Conservation (phyloP, 2,888 invertebrate species). For the Tetropium fuscum region DNA sequence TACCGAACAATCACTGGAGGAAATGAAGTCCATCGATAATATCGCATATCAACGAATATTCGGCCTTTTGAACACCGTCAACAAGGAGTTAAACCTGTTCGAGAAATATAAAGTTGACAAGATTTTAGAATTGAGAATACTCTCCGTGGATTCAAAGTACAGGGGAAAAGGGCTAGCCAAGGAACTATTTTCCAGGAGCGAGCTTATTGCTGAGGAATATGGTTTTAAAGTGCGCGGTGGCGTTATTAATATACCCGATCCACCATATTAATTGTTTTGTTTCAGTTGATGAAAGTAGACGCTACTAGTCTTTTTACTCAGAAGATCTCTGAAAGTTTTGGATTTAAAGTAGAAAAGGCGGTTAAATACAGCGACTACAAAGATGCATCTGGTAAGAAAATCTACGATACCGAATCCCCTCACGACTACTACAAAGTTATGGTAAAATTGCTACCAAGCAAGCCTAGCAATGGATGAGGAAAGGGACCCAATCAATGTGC, state of each 20-base stretch:
- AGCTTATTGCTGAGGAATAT: slow-evolving; percentile 73
- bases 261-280: slow-evolving; percentile 42
- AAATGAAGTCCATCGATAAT: slow-evolving; percentile 75
- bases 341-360: slow-evolving; percentile 74
- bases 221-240: slow-evolving; percentile 74
- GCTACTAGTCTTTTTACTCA: slow-evolving; percentile 86
- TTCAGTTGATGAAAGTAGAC: slow-evolving; percentile 82
- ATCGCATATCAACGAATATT: slow-evolving; percentile 84
- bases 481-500: background rate
- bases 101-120: slow-evolving; percentile 74
- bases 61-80: slow-evolving; percentile 78
- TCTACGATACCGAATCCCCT: slow-evolving; percentile 75
- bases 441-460: slow-evolving; percentile 55
- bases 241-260: background rate
- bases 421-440: slow-evolving; percentile 81
- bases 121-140: slow-evolving; percentile 83
- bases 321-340: slow-evolving; percentile 77
- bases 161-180: slow-evolving; percentile 83
- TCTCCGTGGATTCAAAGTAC: slow-evolving; percentile 79
- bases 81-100: slow-evolving; percentile 78
- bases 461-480: slow-evolving; percentile 32
- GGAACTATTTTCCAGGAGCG: slow-evolving; percentile 76
- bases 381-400: slow-evolving; percentile 70
- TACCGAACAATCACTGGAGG: slow-evolving; percentile 76
- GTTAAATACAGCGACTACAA: slow-evolving; percentile 79